phyloP scores from a whole-genome alignment of 2,797 vertebrate species.

The Enteromius paludinosus region DNA sequence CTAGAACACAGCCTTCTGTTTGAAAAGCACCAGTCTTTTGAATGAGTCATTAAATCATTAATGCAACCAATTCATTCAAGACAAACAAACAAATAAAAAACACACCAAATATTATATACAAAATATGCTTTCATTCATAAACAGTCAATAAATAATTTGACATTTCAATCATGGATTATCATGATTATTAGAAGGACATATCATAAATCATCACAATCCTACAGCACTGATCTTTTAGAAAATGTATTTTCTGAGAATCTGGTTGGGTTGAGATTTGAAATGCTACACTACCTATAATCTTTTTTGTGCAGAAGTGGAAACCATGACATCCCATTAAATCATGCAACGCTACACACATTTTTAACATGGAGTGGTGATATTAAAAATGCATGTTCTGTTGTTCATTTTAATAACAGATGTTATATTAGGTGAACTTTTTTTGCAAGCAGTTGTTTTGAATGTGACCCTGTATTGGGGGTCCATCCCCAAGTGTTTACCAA shows the following conservation, averaged over 20 bases:
- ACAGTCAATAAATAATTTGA: not conserved
- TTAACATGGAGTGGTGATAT: not conserved
- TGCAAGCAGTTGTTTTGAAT: slow-evolving; percentile 14
- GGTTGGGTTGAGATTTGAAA: not conserved
- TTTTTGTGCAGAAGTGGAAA: slow-evolving; percentile 4
- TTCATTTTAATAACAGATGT: slow-evolving; percentile 12
- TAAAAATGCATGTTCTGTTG: slow-evolving; percentile 9
- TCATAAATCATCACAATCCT: not conserved
- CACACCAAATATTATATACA: not conserved
- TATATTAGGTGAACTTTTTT: not conserved
- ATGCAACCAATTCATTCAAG: not conserved
- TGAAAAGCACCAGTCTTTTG: not conserved
- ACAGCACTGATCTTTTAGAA: not conserved
- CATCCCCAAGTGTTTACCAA: slow-evolving; percentile 2
- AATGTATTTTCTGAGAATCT: not conserved
- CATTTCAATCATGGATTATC: not conserved
- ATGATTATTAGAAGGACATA: not conserved
- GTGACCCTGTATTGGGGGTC: not conserved
- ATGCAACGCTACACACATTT: slow-evolving; percentile 6
- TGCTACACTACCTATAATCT: not conserved
- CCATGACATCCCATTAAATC: not conserved
- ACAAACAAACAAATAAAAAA: no score
- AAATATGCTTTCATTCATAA: not conserved
- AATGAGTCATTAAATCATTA: not conserved
- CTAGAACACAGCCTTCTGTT: not conserved